phyloP scores from a whole-genome alignment of 2,797 vertebrate species.

The Myripristis murdjan region DNA sequence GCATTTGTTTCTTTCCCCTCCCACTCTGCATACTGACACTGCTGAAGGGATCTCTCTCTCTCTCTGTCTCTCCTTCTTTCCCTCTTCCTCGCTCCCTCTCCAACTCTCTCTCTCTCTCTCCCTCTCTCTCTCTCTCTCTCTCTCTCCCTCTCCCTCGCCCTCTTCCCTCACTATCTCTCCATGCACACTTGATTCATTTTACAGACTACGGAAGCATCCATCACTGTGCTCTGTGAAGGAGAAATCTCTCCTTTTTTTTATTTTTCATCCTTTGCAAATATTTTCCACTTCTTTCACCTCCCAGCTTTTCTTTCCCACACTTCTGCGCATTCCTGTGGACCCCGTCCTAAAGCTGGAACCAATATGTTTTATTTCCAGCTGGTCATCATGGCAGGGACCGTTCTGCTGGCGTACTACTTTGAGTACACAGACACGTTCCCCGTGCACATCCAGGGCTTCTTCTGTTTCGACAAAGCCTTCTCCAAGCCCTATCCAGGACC shows the following conservation, averaged over 20 bases:
- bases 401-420: conserved; percentile 89
- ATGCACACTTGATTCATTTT: conserved; percentile 80
- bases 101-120: conserved; percentile 35
- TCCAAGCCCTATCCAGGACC: conserved; percentile 90
- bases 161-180: conserved; percentile 28
- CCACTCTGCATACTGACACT: conserved; percentile 54
- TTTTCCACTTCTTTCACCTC: conserved; percentile 48
- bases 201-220: conserved; percentile 77
- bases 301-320: conserved; percentile 47
- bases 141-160: conserved; percentile 5
- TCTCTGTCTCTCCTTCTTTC: conserved; percentile 46
- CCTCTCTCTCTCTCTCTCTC: conserved; percentile 17
- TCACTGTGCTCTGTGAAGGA: conserved; percentile 70
- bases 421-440: conserved; percentile 90
- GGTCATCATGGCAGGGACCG: conserved; percentile 87
- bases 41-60: conserved; percentile 41
- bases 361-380: conserved; percentile 83
- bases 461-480: conserved; percentile 87
- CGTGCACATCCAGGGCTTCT: conserved; percentile 88
- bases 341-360: conserved; percentile 71
- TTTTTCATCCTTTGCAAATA: conserved; percentile 9
- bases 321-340: conserved; percentile 54
- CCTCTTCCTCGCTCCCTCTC: conserved; percentile 24
- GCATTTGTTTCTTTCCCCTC: conserved; percentile 56
- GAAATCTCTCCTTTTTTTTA: conserved; percentile 37